Percentiles rank a stretch among this genome's conserved stretches.
These are phyloP conservation scores for Harmothoe impar DNA, from an alignment of 2,888 invertebrate species.

Conservation along the genomic window DNA sequence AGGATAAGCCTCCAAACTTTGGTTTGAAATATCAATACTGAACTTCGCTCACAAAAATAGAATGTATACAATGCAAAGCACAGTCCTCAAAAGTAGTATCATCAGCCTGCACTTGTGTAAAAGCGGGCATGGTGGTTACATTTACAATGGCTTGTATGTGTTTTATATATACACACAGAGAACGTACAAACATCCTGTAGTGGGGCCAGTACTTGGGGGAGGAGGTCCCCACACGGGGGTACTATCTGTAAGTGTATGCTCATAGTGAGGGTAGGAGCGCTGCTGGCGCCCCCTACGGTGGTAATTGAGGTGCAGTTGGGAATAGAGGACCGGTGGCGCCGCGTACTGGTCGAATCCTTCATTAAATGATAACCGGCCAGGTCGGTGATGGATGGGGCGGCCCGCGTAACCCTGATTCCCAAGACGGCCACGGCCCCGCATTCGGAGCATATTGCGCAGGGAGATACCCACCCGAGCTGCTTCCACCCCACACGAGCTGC, in stretches of 20 bases:
- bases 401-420: constrained; percentile 25
- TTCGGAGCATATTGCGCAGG: constrained; percentile 33
- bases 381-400: not conserved
- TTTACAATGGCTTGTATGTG: not conserved
- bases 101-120: not conserved
- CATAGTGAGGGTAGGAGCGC: not conserved
- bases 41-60: constrained; percentile 20
- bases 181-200: not conserved
- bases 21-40: constrained; percentile 33
- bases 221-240: not conserved
- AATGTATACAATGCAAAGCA: constrained; percentile 9
- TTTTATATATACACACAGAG: not conserved
- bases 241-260: not conserved
- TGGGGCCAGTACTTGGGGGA: not conserved
- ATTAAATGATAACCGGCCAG: constrained; percentile 51
- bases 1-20: not conserved
- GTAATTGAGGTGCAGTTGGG: constrained; percentile 48
- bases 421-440: constrained; percentile 21
- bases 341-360: constrained; percentile 2
- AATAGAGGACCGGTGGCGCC: constrained; percentile 4
- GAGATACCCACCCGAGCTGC: constrained; percentile 24
- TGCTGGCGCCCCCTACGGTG: not conserved
- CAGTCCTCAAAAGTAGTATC: not conserved
- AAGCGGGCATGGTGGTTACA: not conserved
- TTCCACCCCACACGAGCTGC: not conserved